Percentiles rank a stretch among this genome's conserved stretches.
Conservation (phyloP, 1,140 invertebrate species). For the Holcopasites calliopsidis region DNA sequence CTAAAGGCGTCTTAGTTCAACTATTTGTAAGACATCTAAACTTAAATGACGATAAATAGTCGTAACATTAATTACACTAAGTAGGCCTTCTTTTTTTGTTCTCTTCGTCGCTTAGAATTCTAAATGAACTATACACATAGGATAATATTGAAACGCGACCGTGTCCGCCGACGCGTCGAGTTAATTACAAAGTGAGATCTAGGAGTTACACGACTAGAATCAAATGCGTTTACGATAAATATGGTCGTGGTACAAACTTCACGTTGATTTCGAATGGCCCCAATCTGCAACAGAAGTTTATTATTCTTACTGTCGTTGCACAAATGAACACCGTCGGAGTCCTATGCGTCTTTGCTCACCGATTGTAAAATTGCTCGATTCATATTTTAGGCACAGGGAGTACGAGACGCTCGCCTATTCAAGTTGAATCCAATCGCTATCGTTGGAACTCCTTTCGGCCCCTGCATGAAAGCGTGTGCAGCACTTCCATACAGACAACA, state of each 20-base stretch:
- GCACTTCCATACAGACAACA: slow-evolving; percentile 56
- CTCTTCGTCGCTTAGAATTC: slow-evolving; percentile 66
- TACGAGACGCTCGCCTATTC: slow-evolving; percentile 56
- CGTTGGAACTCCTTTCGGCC: slow-evolving; percentile 2
- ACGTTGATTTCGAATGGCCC: slow-evolving; percentile 77
- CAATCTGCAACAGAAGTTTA: slow-evolving; percentile 70
- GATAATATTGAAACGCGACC: slow-evolving; percentile 31
- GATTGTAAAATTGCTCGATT: slow-evolving; percentile 70
- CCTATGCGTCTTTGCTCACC: slow-evolving; percentile 53
- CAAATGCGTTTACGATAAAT: slow-evolving; percentile 54
- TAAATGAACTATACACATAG: slow-evolving; percentile 50
- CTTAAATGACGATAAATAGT: slow-evolving; percentile 48
- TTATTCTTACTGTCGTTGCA: background rate
- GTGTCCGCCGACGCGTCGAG: background rate
- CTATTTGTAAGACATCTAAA: slow-evolving; percentile 46
- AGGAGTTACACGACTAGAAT: slow-evolving; percentile 53
- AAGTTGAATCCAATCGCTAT: slow-evolving; percentile 32
- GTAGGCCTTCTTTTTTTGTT: slow-evolving; percentile 71
- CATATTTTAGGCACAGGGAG: slow-evolving; percentile 66
- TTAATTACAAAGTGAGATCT: slow-evolving; percentile 59
- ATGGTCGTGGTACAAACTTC: slow-evolving; percentile 70
- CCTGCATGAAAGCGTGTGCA: slow-evolving; percentile 61
- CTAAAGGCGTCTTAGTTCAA: slow-evolving; percentile 53
- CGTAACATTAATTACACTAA: slow-evolving; percentile 64
- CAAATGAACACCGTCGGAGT: background rate